phyloP scores from a whole-genome alignment of 2,797 vertebrate genomes.

The Serranus cabrilla region DNA sequence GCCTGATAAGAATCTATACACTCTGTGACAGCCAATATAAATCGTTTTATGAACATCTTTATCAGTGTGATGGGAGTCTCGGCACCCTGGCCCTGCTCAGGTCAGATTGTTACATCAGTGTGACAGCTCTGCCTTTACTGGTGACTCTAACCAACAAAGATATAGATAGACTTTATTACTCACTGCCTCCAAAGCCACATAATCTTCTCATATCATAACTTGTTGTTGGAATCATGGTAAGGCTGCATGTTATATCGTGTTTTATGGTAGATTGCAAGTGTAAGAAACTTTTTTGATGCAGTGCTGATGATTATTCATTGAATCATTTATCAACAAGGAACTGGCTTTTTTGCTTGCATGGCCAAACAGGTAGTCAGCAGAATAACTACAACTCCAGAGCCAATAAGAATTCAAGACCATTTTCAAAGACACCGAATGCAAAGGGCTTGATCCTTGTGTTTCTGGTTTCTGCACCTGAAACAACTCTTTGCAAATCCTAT shows the following conservation, averaged over 20 bases:
- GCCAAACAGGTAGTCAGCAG: slow-evolving; percentile 17
- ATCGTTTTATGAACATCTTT: slow-evolving; percentile 83
- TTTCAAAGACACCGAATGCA: slow-evolving; percentile 15
- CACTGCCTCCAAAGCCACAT: slow-evolving; percentile 41
- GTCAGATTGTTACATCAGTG: slow-evolving; percentile 81
- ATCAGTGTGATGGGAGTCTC: slow-evolving; percentile 73
- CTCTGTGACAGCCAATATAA: slow-evolving; percentile 82
- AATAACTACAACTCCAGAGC: not conserved
- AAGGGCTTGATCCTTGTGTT: slow-evolving; percentile 9
- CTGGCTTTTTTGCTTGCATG: not conserved
- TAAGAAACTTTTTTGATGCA: slow-evolving; percentile 15
- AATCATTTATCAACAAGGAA: slow-evolving; percentile 13
- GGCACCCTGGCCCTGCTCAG: slow-evolving; percentile 65
- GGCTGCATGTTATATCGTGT: slow-evolving; percentile 17
- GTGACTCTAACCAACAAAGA: slow-evolving; percentile 49
- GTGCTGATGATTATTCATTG: not conserved
- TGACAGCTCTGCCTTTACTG: slow-evolving; percentile 74
- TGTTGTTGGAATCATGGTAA: slow-evolving; percentile 39
- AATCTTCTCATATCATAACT: slow-evolving; percentile 39
- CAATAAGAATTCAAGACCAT: slow-evolving; percentile 14
- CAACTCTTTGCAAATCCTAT: not conserved
- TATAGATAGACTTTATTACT: slow-evolving; percentile 71
- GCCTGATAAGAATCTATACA: slow-evolving; percentile 76
- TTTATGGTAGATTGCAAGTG: slow-evolving; percentile 20
- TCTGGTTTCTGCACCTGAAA: slow-evolving; percentile 7